Evolutionary conservation across 2,113 vertebrate species (phyloP).

Genomic region (Ibidorhyncha struthersii): DNA sequence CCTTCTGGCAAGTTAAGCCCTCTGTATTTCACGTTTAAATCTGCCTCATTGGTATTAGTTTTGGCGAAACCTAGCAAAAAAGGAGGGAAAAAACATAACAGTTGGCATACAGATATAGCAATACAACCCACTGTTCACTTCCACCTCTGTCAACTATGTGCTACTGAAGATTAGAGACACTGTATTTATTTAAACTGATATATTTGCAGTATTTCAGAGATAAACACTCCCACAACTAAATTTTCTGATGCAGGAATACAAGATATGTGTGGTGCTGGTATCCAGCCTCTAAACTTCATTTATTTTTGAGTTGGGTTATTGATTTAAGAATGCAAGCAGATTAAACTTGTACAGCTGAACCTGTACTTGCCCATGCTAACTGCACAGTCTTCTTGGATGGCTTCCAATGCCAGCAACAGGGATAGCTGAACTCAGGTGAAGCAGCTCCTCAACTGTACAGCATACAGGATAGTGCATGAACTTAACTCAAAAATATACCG

Average conservation of each 20-base stretch:
- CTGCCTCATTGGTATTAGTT: slow-evolving; percentile 88
- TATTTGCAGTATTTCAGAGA: neutral
- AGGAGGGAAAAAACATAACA: neutral
- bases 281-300: neutral
- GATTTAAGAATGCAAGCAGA: neutral
- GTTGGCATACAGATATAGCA: neutral
- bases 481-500: fast-evolving
- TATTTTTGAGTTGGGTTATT: neutral
- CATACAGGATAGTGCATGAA: neutral
- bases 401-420: neutral
- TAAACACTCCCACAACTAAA: neutral
- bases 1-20: slow-evolving; percentile 9
- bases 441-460: neutral
- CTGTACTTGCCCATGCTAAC: neutral
- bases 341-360: neutral
- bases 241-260: neutral
- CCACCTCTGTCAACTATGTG: neutral
- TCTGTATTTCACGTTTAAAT: slow-evolving; percentile 68
- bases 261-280: neutral
- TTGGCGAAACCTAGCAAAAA: slow-evolving; percentile 85
- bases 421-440: neutral
- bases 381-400: neutral
- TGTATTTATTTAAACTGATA: neutral
- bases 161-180: neutral
- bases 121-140: neutral